Base-by-base conservation (phyloP, 2,113 vertebrate genomes). In the Dolichallabes microphthalmus region DNA sequence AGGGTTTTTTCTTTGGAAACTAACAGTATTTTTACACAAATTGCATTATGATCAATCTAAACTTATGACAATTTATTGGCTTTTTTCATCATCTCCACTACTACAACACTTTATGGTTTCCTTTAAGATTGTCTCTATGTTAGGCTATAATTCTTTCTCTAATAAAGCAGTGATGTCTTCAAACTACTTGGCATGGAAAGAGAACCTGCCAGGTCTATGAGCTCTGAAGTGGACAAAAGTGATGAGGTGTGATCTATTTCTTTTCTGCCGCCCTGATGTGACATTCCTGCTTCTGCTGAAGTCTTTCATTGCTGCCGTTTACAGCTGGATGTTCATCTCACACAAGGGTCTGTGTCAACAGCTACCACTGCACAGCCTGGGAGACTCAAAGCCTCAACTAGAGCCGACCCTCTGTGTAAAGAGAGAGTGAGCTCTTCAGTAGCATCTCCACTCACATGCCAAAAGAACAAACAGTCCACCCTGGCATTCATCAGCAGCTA, bases 291-390 rank as follows among this genome's bases (percentile, higher is more conserved):
- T 79, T 79, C 55, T 39, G 20, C 76, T 79, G 55, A 79, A 20
- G 76, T 35, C 76, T 60, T 79, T 79, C 76, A 79, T 79, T 30
- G 55, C 5, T 39, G 55, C 76, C 55, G 5, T 79, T 79, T 79
- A 79, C 76, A 79, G 76, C 55, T 79, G 55, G 55, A 60, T 79
- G 76, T 79, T 79, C 20, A 2, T 60, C 57, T 79, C 76, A 13
- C 57, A 60, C 76, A 39, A 79, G 30, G 57, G 76, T 60, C 76
- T 79, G 76, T 79, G 55, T 79, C 55, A 79, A 79, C 76, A 79
- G 32, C 57, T 20, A 3, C 55, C 30, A 39, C 55, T 60, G 55
- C 76, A 35, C 27, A 60, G 76, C 27, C 53, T 58, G 55, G 58
- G 76, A 78, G 30, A 39, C 55, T 78, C 55, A 39, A 78, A 78